Evolutionary conservation across 2,888 invertebrate genomes (phyloP), one percentile per base, ranked within the genome.

Genomic region (Venusia cambrica): DNA sequence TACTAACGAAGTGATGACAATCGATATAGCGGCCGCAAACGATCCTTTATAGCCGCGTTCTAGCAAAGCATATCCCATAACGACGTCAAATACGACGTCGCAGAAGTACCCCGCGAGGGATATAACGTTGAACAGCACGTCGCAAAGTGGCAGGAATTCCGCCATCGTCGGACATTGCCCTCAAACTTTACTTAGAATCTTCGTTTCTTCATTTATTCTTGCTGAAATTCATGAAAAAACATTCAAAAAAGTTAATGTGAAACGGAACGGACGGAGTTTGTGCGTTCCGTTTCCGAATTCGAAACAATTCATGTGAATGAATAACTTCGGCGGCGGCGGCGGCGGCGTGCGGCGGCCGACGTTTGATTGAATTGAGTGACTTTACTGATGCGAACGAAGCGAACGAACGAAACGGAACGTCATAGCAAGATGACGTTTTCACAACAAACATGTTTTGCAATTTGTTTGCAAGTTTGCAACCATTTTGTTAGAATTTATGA

Each of bases 131-230:
- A 96, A 96, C 25, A 96, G 88, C 49, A 96, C 93, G 87, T 96
- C 96, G 89, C 96, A 96, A 71, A 96, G 90, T 54, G 96, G 96
- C 78, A 96, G 89, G 78, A 96, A 96, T 89, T 96, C 95, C 79
- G 92, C 92, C 93, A 88, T 88, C 61, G 70, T 79, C 63, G 56
- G 54, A 66, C 83, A 81, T 83, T 69, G 73, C 80, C 67, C 61
- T 61, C 45, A 57, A 53, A 53, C 59, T 43, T 27, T 38, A 2
- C 18, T 14, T 26, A 15, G 11, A 31, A 33, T 52, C 48, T 46
- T 38, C 37, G 48, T 27, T 43, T 47, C 45, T 46, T 43, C 43
- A 43, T 34, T 51, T 51, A 55, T 53, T 57, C 51, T 22, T 13
- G 14, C 66, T 67, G 57, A 56, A 54, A 38, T 26, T 8, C 29